phyloP scores from a whole-genome alignment of 1,140 invertebrate species.

The Ceratosolen fusciceps region DNA sequence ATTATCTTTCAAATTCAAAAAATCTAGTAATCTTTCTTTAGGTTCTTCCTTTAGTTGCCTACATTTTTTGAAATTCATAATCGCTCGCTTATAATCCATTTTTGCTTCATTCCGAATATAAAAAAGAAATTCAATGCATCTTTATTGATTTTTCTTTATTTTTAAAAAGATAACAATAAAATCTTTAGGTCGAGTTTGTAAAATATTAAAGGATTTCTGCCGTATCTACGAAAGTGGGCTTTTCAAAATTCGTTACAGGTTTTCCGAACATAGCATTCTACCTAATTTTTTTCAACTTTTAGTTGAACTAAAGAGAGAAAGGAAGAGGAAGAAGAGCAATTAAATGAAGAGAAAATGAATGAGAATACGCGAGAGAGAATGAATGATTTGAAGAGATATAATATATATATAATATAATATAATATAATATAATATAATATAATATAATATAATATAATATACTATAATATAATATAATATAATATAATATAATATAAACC shows the following conservation, averaged over 20 bases:
- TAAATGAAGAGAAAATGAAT: background rate
- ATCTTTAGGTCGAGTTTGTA: constrained; percentile 11
- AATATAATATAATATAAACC: too few species aligned
- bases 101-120: background rate
- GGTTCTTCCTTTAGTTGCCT: too few species aligned
- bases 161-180: constrained; percentile 32
- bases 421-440: too few species aligned
- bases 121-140: background rate
- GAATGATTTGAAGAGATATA: background rate
- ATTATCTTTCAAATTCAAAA: too few species aligned
- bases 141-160: constrained; percentile 20
- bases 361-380: background rate
- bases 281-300: background rate
- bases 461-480: too few species aligned
- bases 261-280: constrained; percentile 14
- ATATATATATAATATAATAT: too few species aligned
- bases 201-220: constrained; percentile 21
- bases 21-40: too few species aligned
- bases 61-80: too few species aligned
- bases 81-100: background rate
- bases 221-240: constrained; percentile 37
- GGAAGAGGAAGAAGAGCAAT: background rate
- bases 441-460: too few species aligned
- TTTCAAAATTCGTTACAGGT: constrained; percentile 31
- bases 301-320: background rate